Conservation (phyloP, 2,888 invertebrate genomes). For the Sphecodes monilicornis region DNA sequence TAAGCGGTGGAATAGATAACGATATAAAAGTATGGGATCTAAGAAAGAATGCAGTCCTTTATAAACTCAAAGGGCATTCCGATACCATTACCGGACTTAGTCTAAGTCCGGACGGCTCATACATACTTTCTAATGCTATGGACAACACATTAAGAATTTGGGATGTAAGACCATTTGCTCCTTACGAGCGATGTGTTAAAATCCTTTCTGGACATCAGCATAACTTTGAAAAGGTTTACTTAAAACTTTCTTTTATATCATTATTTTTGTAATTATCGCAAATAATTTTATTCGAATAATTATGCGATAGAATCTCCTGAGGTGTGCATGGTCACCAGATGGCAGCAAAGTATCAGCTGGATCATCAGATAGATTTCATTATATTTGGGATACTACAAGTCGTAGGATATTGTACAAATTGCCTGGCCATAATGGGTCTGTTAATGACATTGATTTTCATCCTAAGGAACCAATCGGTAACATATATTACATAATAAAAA, state of each 20-base stretch:
- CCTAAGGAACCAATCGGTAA: conserved; percentile 94
- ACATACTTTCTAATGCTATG: conserved; percentile 98
- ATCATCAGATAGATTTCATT: conserved; percentile 97
- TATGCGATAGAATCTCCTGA: conserved; percentile 90
- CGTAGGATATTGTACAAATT: conserved; percentile 97
- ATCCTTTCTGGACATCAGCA: conserved; percentile 97
- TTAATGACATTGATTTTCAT: conserved; percentile 98
- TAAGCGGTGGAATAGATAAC: conserved; percentile 98
- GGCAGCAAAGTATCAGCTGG: conserved; percentile 96
- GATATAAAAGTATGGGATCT: conserved; percentile 99
- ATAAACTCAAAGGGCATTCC: conserved; percentile 95
- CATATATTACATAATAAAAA: background rate
- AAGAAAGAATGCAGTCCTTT: conserved; percentile 93
- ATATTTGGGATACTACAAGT: conserved; percentile 98
- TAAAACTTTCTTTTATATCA: background rate
- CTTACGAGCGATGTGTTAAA: conserved; percentile 96
- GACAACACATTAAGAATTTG: conserved; percentile 97
- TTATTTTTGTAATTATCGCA: background rate
- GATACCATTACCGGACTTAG: conserved; percentile 97
- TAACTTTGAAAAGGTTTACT: conserved; percentile 95
- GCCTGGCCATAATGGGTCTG: conserved; percentile 98
- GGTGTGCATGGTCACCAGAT: conserved; percentile 97
- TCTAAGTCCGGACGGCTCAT: conserved; percentile 94
- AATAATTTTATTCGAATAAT: conserved; percentile 28
- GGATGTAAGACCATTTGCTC: conserved; percentile 98